Evolutionary conservation across 2,888 invertebrate genomes (phyloP), one percentile per base, ranked within the genome.

Genomic region (Polymixis lichenea): DNA sequence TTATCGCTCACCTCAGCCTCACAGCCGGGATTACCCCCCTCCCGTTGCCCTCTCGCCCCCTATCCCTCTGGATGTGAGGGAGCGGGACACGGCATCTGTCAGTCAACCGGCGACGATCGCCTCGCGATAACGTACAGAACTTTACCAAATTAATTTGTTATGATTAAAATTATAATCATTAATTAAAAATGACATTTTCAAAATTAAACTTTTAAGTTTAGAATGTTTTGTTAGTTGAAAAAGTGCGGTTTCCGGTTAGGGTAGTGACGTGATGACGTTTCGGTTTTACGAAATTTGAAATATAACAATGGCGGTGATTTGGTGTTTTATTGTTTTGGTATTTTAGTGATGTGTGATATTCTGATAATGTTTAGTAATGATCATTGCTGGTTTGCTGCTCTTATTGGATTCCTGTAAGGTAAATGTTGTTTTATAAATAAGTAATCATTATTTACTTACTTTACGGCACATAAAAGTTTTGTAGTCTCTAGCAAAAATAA

Each of bases 321-420:
- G 58, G 82, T 86, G 84, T 81, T 79, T 82, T 73, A 78, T 79
- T 71, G 65, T 73, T 73, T 56, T 49, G 38, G 46, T 77, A 64
- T 82, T 75, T 51, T 60, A 71, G 86, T 88, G 82, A 77, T 77
- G 69, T 78, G 85, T 87, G 85, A 88, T 86, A 87, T 5, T 66
- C n/a, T 46, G 28, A 72, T 72, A 55, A 93, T 91, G 92, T 84
- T 82, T 82, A 89, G 90, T 90, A 87, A 92, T 91, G 90, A 68
- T 85, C 73, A 80, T 85, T 85, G 77, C 80, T 71, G 77, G 67
- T 65, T 77, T 77, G 75, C 83, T 70, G 56, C 43, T 85, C 90
- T 84, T 89, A 89, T 92, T 90, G 94, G 94, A 95, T 86, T 94
- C 94, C 88, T 90, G 87, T 95, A 94, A 95, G 95, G 95, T 94